Percentiles rank a stretch among this genome's conserved stretches.
These are phyloP conservation scores for Uropsilus gracilis DNA, from an alignment of 2,113 vertebrate species.

Conservation along the genomic window DNA sequence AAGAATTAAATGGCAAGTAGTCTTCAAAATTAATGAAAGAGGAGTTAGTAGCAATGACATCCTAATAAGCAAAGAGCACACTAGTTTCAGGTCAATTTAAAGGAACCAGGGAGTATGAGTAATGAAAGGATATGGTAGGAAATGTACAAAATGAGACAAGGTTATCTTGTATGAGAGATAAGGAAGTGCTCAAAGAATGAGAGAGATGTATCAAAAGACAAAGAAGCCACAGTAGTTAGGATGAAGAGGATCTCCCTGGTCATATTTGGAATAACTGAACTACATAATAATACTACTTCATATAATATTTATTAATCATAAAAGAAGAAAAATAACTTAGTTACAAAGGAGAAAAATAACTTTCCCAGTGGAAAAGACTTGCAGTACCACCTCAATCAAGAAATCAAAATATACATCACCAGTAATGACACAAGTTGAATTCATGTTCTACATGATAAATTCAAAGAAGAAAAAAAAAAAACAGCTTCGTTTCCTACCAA, in stretches of 20 bases:
- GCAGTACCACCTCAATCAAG: too few species aligned
- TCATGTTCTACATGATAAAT: too few species aligned
- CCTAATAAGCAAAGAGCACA: background rate
- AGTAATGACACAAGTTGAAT: too few species aligned
- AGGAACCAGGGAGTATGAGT: background rate
- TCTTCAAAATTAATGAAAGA: slow-evolving; percentile 34
- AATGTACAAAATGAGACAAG: background rate
- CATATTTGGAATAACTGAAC: background rate
- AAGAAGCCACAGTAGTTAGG: background rate
- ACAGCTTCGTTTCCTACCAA: too few species aligned
- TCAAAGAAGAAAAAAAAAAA: too few species aligned
- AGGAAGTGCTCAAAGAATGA: slow-evolving; percentile 10
- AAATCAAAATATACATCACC: too few species aligned
- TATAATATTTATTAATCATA: too few species aligned
- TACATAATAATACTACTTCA: too few species aligned
- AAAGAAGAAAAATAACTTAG: too few species aligned
- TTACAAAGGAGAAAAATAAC: too few species aligned
- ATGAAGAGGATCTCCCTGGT: background rate
- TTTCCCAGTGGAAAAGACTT: too few species aligned
- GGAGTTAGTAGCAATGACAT: background rate
- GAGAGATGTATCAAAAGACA: too few species aligned
- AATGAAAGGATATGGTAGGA: background rate
- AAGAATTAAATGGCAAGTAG: background rate
- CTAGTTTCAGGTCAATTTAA: background rate
- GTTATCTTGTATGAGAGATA: background rate